These are phyloP conservation scores for Rhynchophorus ferrugineus DNA, from an alignment of 1,140 invertebrate genomes.

Conservation along the genomic window DNA sequence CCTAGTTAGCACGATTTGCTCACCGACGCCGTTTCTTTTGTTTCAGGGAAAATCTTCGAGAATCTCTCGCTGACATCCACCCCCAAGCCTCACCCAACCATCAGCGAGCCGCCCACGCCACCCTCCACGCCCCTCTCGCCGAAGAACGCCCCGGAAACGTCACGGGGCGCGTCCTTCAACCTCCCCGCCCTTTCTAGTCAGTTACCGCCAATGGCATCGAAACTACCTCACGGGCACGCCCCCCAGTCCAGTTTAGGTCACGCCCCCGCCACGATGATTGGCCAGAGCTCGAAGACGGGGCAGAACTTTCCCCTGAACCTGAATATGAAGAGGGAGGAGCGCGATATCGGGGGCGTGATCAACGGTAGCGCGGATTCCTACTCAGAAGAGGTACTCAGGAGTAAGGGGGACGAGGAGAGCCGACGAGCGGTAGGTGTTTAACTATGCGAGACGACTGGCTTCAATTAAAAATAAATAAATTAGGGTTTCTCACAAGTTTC, in stretches of 20 bases:
- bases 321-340: conserved; percentile 11
- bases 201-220: conserved; percentile 10
- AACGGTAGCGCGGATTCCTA: conserved; percentile 6
- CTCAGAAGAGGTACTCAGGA: conserved; percentile 6
- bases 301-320: conserved; percentile 15
- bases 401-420: background rate
- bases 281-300: background rate
- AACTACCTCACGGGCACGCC: conserved; percentile 29
- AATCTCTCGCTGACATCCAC: conserved; percentile 33
- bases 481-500: too few relatives aligned
- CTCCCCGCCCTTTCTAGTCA: conserved; percentile 34
- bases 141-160: conserved; percentile 31
- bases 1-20: too few relatives aligned
- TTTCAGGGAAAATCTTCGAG: conserved; percentile 41
- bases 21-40: background rate
- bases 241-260: background rate
- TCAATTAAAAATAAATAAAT: background rate
- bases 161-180: conserved; percentile 24
- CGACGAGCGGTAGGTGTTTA: background rate
- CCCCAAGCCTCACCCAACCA: conserved; percentile 25
- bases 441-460: background rate
- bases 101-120: conserved; percentile 38
- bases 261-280: conserved; percentile 4
- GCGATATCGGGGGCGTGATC: conserved; percentile 3
- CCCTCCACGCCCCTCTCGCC: conserved; percentile 39